phyloP scores from a whole-genome alignment of 2,888 invertebrate genomes.

The Osmoderma eremita region DNA sequence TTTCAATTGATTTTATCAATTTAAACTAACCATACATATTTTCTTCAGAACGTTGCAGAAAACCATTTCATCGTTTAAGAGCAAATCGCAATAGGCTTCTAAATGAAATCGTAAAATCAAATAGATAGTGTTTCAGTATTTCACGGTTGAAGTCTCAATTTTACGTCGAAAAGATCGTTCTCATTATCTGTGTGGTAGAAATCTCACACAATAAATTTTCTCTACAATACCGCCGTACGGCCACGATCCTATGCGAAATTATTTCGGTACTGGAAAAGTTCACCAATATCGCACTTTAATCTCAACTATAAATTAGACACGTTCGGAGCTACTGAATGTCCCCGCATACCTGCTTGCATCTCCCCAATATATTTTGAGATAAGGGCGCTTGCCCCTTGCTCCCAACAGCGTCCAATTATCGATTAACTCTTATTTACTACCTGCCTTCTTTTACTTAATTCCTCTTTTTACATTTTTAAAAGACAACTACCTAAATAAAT shows the following conservation, averaged over 20 bases:
- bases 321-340: conserved; percentile 45
- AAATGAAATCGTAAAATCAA: conserved; percentile 20
- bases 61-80: too few relatives aligned
- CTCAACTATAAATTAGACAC: conserved; percentile 44
- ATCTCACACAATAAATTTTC: conserved; percentile 34
- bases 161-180: background rate
- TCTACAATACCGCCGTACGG: conserved; percentile 7
- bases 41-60: too few relatives aligned
- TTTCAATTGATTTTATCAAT: too few relatives aligned
- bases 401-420: conserved; percentile 44
- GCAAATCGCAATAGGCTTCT: too few relatives aligned
- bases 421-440: conserved; percentile 45
- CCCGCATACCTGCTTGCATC: conserved; percentile 46
- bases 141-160: conserved; percentile 28
- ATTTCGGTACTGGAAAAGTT: conserved; percentile 41
- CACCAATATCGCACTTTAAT: conserved; percentile 42
- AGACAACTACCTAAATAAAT: conserved; percentile 19
- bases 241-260: conserved; percentile 36
- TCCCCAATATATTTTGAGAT: conserved; percentile 46
- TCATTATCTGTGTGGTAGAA: conserved; percentile 29
- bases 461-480: conserved; percentile 20
- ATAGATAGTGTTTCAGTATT: conserved; percentile 3
- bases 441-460: conserved; percentile 34
- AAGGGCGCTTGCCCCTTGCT: conserved; percentile 45
- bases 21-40: too few relatives aligned